Evolutionary conservation across 1,140 invertebrate species (phyloP).

Genomic region (Mylabris phalerata): DNA sequence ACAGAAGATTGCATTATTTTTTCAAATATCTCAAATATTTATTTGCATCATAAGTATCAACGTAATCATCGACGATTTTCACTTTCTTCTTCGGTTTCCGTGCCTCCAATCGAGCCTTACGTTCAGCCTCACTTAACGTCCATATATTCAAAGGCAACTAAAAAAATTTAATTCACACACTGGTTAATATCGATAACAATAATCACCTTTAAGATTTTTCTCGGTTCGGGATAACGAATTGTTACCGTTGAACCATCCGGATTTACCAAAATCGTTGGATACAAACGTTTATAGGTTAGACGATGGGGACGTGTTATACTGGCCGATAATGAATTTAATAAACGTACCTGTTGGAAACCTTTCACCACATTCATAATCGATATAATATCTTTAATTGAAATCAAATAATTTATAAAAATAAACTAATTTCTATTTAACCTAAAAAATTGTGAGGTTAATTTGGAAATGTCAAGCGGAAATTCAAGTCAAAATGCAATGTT

Average conservation of each 20-base stretch:
- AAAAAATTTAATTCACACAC: conserved; percentile 27
- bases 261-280: conserved; percentile 58
- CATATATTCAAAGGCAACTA: conserved; percentile 72
- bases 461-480: too few species aligned
- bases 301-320: conserved; percentile 38
- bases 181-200: neutral
- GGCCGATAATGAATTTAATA: conserved; percentile 36
- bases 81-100: conserved; percentile 71
- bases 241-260: conserved; percentile 79
- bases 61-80: conserved; percentile 64
- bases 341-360: conserved; percentile 24
- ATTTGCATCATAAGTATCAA: conserved; percentile 69
- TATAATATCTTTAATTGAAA: too few species aligned
- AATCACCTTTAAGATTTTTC: conserved; percentile 72
- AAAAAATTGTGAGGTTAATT: too few species aligned
- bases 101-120: conserved; percentile 54
- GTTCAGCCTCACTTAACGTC: conserved; percentile 61
- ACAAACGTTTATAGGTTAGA: conserved; percentile 32
- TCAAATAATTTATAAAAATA: neutral
- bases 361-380: neutral
- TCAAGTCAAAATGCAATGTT: too few species aligned
- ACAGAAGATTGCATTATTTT: conserved; percentile 38
- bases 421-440: too few species aligned
- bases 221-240: conserved; percentile 74
- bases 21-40: conserved; percentile 71